Evolutionary conservation across 2,113 vertebrate genomes (phyloP).

Genomic region (Dasyornis broadbenti): DNA sequence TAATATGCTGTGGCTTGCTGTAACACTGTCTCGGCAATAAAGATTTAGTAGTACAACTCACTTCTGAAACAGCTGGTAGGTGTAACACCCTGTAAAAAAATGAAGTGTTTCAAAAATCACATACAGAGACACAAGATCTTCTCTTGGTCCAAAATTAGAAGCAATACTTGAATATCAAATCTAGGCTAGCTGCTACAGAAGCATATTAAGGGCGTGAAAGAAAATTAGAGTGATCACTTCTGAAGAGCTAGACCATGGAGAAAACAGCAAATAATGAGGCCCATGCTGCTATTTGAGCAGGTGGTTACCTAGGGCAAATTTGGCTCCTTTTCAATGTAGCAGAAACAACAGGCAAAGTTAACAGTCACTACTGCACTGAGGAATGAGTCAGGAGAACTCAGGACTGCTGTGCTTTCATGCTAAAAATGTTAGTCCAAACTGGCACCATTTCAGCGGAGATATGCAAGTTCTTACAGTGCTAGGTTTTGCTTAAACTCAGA

Average conservation of each 20-base stretch:
- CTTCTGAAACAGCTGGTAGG: not conserved
- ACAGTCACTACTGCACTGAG: not conserved
- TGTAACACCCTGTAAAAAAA: not conserved
- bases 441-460: not conserved
- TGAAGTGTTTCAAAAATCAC: not conserved
- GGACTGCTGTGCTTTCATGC: not conserved
- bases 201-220: not conserved
- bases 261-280: not conserved
- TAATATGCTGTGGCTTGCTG: not conserved
- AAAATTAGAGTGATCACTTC: not conserved
- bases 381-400: not conserved
- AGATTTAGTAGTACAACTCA: not conserved
- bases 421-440: not conserved
- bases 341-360: not conserved
- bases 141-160: not conserved
- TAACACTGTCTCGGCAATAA: not conserved
- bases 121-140: not conserved
- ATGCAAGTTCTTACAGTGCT: not conserved
- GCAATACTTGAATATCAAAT: not conserved
- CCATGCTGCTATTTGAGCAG: not conserved
- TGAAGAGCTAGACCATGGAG: not conserved
- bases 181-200: not conserved
- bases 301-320: not conserved
- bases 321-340: not conserved
- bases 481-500: not conserved